These are phyloP conservation scores for Agrochola litura DNA, from an alignment of 2,888 invertebrate genomes.

Conservation along the genomic window DNA sequence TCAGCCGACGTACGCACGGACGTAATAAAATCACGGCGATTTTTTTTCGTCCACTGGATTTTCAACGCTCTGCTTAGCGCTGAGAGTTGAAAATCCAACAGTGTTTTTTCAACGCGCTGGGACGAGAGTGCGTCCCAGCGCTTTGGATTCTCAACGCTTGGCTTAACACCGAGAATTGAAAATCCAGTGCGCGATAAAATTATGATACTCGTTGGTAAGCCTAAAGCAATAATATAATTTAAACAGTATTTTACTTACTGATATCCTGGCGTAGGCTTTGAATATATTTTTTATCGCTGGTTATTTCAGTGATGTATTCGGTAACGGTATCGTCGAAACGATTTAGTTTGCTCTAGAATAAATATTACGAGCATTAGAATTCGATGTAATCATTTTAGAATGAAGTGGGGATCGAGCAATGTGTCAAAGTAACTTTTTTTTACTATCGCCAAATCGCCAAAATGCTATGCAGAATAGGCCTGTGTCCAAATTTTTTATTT, in stretches of 20 bases:
- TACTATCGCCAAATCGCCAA: too few relatives aligned
- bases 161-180: too few relatives aligned
- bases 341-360: slow-evolving; percentile 74
- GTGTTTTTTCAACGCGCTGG: too few relatives aligned
- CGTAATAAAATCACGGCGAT: too few relatives aligned
- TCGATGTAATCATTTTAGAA: neutral
- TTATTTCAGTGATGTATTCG: slow-evolving; percentile 78
- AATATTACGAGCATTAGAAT: slow-evolving; percentile 4
- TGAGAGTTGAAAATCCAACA: too few relatives aligned
- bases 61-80: too few relatives aligned
- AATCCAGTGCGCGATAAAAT: too few relatives aligned
- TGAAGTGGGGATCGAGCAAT: neutral
- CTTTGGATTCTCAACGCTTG: too few relatives aligned
- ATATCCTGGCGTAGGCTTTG: slow-evolving; percentile 79
- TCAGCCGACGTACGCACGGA: neutral
- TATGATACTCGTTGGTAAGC: neutral
- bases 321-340: slow-evolving; percentile 80
- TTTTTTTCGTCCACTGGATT: too few relatives aligned
- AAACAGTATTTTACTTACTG: slow-evolving; percentile 70
- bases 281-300: slow-evolving; percentile 77
- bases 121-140: too few relatives aligned
- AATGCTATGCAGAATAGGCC: neutral
- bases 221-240: neutral
- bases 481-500: too few relatives aligned
- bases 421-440: too few relatives aligned